Percentiles rank a stretch among this genome's conserved stretches.
Conservation (phyloP, 1,140 invertebrate genomes). For the Carcinoscorpius rotundicauda region DNA sequence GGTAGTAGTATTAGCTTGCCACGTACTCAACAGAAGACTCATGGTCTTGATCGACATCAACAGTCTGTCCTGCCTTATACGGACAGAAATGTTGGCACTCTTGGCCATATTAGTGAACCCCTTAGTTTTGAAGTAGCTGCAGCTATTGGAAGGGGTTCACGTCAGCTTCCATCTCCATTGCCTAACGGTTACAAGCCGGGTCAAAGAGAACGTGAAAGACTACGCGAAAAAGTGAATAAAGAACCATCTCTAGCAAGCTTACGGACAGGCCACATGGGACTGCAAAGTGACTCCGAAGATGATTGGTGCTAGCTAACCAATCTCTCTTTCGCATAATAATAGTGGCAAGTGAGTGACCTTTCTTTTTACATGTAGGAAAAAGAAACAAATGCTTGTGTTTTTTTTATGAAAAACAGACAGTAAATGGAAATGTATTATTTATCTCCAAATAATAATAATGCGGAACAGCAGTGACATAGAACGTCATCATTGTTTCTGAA, state of each 20-base stretch:
- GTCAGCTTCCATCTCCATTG: constrained; percentile 65
- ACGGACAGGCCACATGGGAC: constrained; percentile 16
- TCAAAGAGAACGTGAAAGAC: constrained; percentile 12
- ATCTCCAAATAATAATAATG: no score
- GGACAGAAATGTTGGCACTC: constrained; percentile 1
- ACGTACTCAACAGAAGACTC: not conserved
- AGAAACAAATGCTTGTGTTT: no score
- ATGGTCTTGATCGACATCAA: not conserved
- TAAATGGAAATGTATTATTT: no score
- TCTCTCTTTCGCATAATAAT: no score
- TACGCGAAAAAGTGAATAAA: no score
- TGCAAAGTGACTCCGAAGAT: constrained; percentile 27
- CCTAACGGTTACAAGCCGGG: constrained; percentile 67
- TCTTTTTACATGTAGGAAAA: no score
- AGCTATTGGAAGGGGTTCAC: constrained; percentile 67
- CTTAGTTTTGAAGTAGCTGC: constrained; percentile 81
- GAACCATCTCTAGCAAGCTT: constrained; percentile 2
- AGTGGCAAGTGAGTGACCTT: no score
- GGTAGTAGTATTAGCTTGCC: not conserved
- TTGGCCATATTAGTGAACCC: constrained; percentile 29
- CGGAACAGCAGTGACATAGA: no score
- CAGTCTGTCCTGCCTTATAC: no score
- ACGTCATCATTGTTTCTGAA: no score
- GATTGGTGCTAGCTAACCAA: constrained; percentile 33
- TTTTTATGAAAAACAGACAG: no score